These are phyloP conservation scores for Chrysolina oricalcia DNA, from an alignment of 2,888 invertebrate species.

Conservation along the genomic window DNA sequence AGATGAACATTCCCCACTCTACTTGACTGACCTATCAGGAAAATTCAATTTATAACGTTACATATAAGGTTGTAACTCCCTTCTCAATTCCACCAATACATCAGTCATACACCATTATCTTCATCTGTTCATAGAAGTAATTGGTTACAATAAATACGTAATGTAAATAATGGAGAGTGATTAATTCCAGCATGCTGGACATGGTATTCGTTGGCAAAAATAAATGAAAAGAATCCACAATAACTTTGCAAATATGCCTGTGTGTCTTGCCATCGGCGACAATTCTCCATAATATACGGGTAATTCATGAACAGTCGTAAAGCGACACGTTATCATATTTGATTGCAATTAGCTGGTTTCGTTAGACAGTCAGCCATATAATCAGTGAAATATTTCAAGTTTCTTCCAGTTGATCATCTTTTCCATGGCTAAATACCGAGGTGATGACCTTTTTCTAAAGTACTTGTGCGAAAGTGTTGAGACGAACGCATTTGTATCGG, in stretches of 20 bases:
- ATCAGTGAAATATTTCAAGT: background rate
- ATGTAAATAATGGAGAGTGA: slow-evolving; percentile 8
- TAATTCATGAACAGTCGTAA: slow-evolving; percentile 25
- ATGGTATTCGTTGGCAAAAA: slow-evolving; percentile 31
- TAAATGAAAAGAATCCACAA: slow-evolving; percentile 29
- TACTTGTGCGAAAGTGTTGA: no score
- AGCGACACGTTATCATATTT: background rate
- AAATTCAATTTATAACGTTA: background rate
- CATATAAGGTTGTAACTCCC: background rate
- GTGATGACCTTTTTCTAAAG: no score
- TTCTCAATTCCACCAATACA: slow-evolving; percentile 11
- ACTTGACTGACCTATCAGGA: background rate
- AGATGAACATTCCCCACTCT: no score
- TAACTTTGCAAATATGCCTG: slow-evolving; percentile 11
- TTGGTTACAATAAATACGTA: slow-evolving; percentile 16
- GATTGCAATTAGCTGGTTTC: background rate
- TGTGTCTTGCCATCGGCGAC: slow-evolving; percentile 25
- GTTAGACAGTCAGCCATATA: background rate
- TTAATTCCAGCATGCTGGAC: slow-evolving; percentile 19
- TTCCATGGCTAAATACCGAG: no score
- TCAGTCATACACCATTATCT: slow-evolving; percentile 18
- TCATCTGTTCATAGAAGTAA: slow-evolving; percentile 6
- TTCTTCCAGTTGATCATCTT: no score
- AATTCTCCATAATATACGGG: slow-evolving; percentile 21
- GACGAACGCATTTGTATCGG: no score